Conservation (phyloP, 1,140 invertebrate genomes). For the Rhopalosiphum padi region DNA sequence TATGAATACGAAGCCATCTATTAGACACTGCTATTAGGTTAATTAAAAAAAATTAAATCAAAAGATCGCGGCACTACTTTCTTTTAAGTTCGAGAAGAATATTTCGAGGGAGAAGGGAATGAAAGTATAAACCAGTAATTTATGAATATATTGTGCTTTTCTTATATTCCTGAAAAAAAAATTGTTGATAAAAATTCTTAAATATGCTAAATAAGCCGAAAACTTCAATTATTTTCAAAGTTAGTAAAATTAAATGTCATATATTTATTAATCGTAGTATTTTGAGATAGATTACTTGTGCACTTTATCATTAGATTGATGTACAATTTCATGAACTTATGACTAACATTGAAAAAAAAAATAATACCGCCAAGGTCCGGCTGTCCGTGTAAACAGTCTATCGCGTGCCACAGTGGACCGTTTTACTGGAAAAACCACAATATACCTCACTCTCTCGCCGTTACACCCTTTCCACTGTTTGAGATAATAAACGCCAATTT, state of each 20-base stretch:
- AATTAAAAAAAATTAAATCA: not conserved
- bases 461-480: not conserved
- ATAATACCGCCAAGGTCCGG: not conserved
- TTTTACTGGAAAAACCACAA: not conserved
- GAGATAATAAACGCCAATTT: not conserved
- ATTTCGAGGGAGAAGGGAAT: not conserved
- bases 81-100: not conserved
- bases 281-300: not conserved
- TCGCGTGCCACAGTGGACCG: not conserved
- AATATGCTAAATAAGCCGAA: not conserved
- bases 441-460: not conserved
- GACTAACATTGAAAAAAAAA: not conserved
- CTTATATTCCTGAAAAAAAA: not conserved
- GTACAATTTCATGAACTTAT: not conserved
- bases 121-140: too few relatives aligned
- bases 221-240: not conserved
- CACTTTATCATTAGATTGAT: not conserved
- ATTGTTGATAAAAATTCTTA: too few relatives aligned
- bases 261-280: not conserved
- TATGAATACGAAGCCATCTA: not conserved
- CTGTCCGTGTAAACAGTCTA: not conserved
- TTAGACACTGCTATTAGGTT: not conserved
- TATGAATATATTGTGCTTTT: too few relatives aligned
- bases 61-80: not conserved
- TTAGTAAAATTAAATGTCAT: not conserved